These are phyloP conservation scores for Scrobipalpa atriplicella DNA, from an alignment of 2,888 invertebrate species.

Conservation along the genomic window DNA sequence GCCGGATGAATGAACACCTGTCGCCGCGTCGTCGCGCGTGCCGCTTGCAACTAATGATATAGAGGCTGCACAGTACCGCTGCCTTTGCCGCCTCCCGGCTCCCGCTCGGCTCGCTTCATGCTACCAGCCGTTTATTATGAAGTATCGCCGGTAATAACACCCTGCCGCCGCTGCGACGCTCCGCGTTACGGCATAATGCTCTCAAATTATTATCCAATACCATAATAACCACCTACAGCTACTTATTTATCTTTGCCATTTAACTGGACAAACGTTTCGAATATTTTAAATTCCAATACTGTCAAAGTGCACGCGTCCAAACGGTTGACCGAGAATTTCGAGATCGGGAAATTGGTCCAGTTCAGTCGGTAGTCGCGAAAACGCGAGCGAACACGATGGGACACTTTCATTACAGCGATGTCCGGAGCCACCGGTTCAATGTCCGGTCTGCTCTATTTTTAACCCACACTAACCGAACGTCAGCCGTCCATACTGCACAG, in stretches of 20 bases:
- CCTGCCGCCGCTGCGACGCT: conserved; percentile 44
- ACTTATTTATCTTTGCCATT: not conserved
- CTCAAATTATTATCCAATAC: conserved; percentile 35
- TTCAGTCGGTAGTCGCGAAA: conserved; percentile 59
- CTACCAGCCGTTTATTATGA: conserved; percentile 53
- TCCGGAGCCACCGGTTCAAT: conserved; percentile 75
- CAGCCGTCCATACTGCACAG: conserved; percentile 48
- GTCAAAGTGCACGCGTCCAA: conserved; percentile 21
- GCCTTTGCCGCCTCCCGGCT: conserved; percentile 20
- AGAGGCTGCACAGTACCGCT: conserved; percentile 38
- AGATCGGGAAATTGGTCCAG: conserved; percentile 61
- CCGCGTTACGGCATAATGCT: conserved; percentile 39
- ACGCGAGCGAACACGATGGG: conserved; percentile 57
- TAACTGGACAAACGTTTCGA: not conserved
- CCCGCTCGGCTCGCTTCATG: conserved; percentile 37
- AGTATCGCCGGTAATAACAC: conserved; percentile 49
- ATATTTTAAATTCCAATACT: conserved; percentile 25
- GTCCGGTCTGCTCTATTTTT: conserved; percentile 78
- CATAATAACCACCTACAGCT: conserved; percentile 30
- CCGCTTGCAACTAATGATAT: conserved; percentile 57
- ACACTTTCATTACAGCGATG: conserved; percentile 75
- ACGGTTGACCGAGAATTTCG: conserved; percentile 39
- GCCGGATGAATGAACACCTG: conserved; percentile 41
- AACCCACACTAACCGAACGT: conserved; percentile 52
- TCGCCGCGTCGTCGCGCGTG: conserved; percentile 49